Evolutionary conservation across 2,797 vertebrate genomes (phyloP).

Genomic region (Ispidina lecontei): DNA sequence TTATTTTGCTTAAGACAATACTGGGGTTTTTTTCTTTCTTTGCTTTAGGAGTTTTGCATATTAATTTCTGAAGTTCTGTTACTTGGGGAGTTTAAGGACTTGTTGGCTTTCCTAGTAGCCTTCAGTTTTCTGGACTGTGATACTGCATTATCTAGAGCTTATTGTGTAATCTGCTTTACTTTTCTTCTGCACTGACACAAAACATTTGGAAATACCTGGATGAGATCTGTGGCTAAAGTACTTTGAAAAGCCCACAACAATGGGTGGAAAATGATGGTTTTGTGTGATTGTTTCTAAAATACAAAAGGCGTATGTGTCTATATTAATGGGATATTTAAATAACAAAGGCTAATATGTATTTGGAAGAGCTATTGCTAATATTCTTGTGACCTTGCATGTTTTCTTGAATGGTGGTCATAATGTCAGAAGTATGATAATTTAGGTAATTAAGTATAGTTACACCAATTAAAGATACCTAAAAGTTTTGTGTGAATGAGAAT

Average conservation of each 20-base stretch:
- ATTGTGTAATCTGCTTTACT: not conserved
- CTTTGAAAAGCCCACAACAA: not conserved
- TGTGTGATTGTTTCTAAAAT: not conserved
- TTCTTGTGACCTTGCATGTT: not conserved
- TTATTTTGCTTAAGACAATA: not conserved
- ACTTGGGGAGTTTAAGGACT: not conserved
- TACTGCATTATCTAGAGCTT: not conserved
- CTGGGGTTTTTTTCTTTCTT: not conserved
- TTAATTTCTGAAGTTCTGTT: not conserved
- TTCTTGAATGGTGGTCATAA: not conserved
- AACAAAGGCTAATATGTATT: not conserved
- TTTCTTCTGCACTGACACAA: not conserved
- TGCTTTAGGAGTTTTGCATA: not conserved
- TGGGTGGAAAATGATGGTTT: not conserved
- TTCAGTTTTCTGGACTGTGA: not conserved
- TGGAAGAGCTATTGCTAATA: not conserved
- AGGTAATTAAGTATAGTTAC: not conserved
- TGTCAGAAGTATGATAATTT: not conserved
- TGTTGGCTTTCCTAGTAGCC: not conserved
- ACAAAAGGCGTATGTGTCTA: fast-evolving
- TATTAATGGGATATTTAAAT: not conserved
- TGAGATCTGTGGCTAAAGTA: not conserved
- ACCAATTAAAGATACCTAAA: not conserved
- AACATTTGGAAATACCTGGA: not conserved
- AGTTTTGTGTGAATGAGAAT: not conserved